Conservation (phyloP, 2,888 invertebrate genomes). For the Hedychridium roseum region DNA sequence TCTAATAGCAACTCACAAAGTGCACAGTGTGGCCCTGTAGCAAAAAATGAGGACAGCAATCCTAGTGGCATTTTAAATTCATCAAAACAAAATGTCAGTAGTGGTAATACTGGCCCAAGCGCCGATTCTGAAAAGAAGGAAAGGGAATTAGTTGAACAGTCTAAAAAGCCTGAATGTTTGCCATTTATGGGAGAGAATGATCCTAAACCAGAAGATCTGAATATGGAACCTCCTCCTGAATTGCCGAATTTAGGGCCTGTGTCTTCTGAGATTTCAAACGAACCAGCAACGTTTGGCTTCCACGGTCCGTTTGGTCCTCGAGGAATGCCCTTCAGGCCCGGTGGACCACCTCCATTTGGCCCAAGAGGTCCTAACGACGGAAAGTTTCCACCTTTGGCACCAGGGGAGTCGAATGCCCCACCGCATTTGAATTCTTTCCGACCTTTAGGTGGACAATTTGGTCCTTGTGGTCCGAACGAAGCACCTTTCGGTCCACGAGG, state of each 20-base stretch:
- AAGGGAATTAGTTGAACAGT: slow-evolving; percentile 1
- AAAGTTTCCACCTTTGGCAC: slow-evolving; percentile 19
- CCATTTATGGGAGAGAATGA: slow-evolving; percentile 60
- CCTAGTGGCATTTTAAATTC: neutral
- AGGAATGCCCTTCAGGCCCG: slow-evolving; percentile 25
- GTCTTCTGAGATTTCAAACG: slow-evolving; percentile 17
- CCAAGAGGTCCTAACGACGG: slow-evolving; percentile 24
- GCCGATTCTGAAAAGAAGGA: slow-evolving; percentile 1
- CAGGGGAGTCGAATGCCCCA: neutral
- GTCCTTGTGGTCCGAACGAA: too few species aligned
- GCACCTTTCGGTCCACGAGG: too few species aligned
- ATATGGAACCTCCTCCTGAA: slow-evolving; percentile 58
- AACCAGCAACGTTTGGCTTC: slow-evolving; percentile 6
- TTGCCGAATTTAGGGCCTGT: slow-evolving; percentile 53
- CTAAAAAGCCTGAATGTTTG: slow-evolving; percentile 43
- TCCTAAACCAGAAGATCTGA: slow-evolving; percentile 55
- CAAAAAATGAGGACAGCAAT: slow-evolving; percentile 4
- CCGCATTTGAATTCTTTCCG: slow-evolving; percentile 3
- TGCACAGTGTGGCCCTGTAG: slow-evolving; percentile 1
- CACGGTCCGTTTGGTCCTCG: slow-evolving; percentile 18
- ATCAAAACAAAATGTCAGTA: slow-evolving; percentile 10
- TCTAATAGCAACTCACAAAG: slow-evolving; percentile 12
- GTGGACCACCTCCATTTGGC: slow-evolving; percentile 22
- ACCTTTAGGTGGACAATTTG: slow-evolving; percentile 13
- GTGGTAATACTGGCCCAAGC: neutral